Base-by-base conservation (phyloP, 2,888 invertebrate species). In the Athalia rosae region DNA sequence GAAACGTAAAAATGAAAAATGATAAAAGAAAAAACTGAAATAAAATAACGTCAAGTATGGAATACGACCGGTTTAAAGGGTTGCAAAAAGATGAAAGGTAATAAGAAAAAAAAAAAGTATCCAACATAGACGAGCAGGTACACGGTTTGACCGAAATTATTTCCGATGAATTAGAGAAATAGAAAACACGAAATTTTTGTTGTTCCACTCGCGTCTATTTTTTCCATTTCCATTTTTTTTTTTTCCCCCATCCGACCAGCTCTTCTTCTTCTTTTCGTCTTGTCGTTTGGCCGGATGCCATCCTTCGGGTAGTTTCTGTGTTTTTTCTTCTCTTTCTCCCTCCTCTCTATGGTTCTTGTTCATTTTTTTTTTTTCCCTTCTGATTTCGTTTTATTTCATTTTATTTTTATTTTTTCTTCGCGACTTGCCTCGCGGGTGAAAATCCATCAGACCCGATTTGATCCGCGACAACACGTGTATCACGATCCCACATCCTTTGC, bases 391-490 rank as follows among this genome's bases (percentile, higher is more conserved):
- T 28, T 28, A n/a, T 53, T 9, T 53, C n/a, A n/a, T 4, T 4
- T 4, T 53, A 11, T 53, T 53, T 53, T 11, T 4, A 11, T 53
- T 11, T 53, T 11, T 11, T n/a, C 53, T 4, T n/a, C 11, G 53
- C 53, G n/a, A n/a, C 6, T 28, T 28, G 53, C 58, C n/a, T 4
- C 7, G 28, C 9, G 15, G 59, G 69, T 8, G 58, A 61, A 61
- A 71, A 71, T 71, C 71, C 56, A 71, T 71, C 56, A 56, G 71
- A 4, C 47, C 9, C 58, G 71, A 71, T 71, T 71, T 58, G 58
- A 71, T 71, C 56, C 71, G 43, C 71, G 71, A 71, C 71, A 58
- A 71, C 71, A 71, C 71, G 58, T 71, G 71, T 71, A 71, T 6
- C n/a, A n/a, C 58, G 71, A 58, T 56, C 71, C 58, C 58, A 28